phyloP scores from a whole-genome alignment of 2,113 vertebrate species.

The Lanius ludovicianus region DNA sequence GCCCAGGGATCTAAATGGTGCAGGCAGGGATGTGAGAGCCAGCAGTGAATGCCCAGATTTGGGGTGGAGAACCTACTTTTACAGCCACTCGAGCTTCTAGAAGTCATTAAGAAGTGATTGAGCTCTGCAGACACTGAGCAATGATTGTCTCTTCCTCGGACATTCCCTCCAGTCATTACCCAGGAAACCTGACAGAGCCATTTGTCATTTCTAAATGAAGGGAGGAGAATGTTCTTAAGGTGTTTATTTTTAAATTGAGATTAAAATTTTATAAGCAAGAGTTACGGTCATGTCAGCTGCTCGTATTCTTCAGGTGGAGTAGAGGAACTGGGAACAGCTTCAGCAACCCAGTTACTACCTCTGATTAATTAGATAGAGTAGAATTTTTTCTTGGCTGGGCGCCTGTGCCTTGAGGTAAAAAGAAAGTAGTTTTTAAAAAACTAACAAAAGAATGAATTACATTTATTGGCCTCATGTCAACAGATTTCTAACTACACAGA shows the following conservation, averaged over 20 bases:
- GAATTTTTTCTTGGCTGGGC: neutral
- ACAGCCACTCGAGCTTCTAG: neutral
- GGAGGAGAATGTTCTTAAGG: neutral
- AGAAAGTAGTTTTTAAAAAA: neutral
- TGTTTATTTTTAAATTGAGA: slow-evolving; percentile 3
- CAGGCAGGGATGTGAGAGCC: neutral
- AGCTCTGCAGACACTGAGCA: neutral
- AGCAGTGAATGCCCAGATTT: neutral
- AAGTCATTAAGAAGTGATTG: neutral
- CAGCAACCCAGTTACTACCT: neutral
- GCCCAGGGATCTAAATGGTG: neutral
- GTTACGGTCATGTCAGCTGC: neutral
- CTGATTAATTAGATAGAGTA: neutral
- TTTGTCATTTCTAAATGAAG: neutral
- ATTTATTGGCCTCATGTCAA: neutral
- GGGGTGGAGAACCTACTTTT: neutral
- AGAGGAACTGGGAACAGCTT: neutral
- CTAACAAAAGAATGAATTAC: neutral
- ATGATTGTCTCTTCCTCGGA: neutral
- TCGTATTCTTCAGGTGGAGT: neutral
- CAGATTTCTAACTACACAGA: neutral
- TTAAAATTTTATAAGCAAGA: slow-evolving; percentile 2
- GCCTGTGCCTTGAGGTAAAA: neutral
- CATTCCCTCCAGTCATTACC: neutral
- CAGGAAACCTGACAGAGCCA: neutral